phyloP scores from a whole-genome alignment of 2,797 vertebrate genomes.

The Ambastaia sidthimunki region DNA sequence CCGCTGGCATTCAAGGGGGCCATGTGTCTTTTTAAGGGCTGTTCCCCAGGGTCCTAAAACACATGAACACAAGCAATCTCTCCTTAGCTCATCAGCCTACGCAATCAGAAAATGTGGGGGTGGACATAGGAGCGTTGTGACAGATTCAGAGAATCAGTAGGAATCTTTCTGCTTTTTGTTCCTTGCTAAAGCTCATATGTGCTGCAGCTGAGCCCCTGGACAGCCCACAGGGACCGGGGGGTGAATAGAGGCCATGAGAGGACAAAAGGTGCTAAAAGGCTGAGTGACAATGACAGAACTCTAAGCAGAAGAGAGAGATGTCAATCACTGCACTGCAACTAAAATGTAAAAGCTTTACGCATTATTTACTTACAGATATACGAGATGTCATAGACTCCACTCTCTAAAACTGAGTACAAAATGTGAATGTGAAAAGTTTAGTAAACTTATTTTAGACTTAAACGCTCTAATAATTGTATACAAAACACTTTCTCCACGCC shows the following conservation, averaged over 20 bases:
- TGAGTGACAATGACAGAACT: conserved; percentile 82
- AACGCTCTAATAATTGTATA: too few species aligned
- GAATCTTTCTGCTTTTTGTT: conserved; percentile 82
- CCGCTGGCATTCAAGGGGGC: conserved; percentile 83
- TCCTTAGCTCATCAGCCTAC: conserved; percentile 37
- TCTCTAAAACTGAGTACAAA: too few species aligned
- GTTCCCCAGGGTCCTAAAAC: conserved; percentile 51
- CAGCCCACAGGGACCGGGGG: conserved; percentile 57
- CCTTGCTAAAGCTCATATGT: conserved; percentile 78
- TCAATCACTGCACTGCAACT: conserved; percentile 74
- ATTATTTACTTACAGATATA: conserved; percentile 27
- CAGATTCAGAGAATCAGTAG: conserved; percentile 78
- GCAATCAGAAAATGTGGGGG: conserved; percentile 66
- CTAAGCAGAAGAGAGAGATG: conserved; percentile 66
- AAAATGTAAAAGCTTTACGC: conserved; percentile 31
- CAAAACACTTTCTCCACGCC: too few species aligned
- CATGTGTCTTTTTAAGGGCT: conserved; percentile 77
- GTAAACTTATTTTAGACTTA: neutral
- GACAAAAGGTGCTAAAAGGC: conserved; percentile 96
- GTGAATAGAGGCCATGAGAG: conserved; percentile 44
- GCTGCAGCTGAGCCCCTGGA: conserved; percentile 82
- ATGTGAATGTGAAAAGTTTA: neutral
- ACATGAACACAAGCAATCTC: conserved; percentile 39
- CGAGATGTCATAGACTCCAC: neutral
- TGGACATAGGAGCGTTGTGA: conserved; percentile 72